These are phyloP conservation scores for Eupithecia subumbrata DNA, from an alignment of 2,888 invertebrate species.

Conservation along the genomic window DNA sequence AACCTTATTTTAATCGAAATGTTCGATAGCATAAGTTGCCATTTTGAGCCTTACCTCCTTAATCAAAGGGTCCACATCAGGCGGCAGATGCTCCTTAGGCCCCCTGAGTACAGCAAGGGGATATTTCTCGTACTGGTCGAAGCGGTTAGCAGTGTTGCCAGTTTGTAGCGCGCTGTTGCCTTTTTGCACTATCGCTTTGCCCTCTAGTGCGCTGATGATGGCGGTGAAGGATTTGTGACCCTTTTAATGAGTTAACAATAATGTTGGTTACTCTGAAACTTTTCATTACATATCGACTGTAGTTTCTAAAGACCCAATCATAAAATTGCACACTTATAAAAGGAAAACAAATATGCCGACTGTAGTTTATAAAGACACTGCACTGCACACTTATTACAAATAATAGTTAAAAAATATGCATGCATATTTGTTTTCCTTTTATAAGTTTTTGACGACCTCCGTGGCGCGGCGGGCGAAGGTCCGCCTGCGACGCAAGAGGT, in stretches of 20 bases:
- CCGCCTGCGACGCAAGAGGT: too few species aligned
- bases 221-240: slow-evolving; percentile 86
- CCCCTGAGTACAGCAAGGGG: slow-evolving; percentile 89
- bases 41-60: slow-evolving; percentile 88
- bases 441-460: too few species aligned
- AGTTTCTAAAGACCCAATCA: neutral
- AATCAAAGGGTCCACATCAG: slow-evolving; percentile 91
- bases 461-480: too few species aligned
- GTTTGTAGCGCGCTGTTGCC: slow-evolving; percentile 77
- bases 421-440: neutral
- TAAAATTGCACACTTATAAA: neutral
- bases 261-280: neutral
- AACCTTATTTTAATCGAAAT: neutral
- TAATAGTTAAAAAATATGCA: too few species aligned
- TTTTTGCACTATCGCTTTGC: slow-evolving; percentile 75
- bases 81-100: slow-evolving; percentile 90
- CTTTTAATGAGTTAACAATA: slow-evolving; percentile 59
- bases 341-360: neutral
- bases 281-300: neutral
- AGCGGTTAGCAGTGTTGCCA: slow-evolving; percentile 84
- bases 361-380: too few species aligned
- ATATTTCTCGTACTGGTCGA: slow-evolving; percentile 92
- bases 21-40: neutral
- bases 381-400: too few species aligned
- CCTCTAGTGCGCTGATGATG: slow-evolving; percentile 82